Conservation (phyloP, 2,113 vertebrate species). For the Ranitomeya variabilis region DNA sequence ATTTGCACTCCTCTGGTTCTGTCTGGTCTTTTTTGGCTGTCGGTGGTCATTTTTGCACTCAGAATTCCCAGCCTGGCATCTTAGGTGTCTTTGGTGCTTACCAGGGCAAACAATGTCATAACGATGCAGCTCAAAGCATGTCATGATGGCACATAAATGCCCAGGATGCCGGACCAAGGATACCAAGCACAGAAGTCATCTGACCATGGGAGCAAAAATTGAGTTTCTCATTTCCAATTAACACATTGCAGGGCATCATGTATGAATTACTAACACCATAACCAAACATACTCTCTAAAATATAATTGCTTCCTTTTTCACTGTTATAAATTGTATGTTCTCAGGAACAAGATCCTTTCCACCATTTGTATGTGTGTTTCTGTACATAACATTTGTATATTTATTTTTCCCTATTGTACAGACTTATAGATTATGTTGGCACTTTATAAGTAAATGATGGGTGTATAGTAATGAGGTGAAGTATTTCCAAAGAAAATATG, state of each 20-base stretch:
- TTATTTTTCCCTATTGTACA: slow-evolving; percentile 34
- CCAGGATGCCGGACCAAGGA: no score
- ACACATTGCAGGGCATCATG: not conserved
- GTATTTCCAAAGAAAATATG: slow-evolving; percentile 54
- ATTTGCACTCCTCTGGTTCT: no score
- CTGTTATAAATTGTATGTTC: slow-evolving; percentile 14
- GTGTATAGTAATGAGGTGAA: slow-evolving; percentile 12
- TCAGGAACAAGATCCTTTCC: slow-evolving; percentile 22
- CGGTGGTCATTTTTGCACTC: no score
- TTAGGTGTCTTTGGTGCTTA: no score
- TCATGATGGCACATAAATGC: no score
- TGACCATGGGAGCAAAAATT: no score
- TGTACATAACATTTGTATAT: slow-evolving; percentile 35
- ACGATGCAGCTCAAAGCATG: no score
- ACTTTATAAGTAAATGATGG: slow-evolving; percentile 24
- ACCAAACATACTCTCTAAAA: not conserved
- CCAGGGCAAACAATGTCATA: no score
- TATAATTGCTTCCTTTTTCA: not conserved
- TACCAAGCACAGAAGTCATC: no score
- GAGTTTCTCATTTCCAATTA: no score
- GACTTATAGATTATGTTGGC: not conserved
- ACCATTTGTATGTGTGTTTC: slow-evolving; percentile 15
- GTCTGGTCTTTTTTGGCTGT: no score
- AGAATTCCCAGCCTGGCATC: no score
- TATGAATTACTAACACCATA: not conserved